Evolutionary conservation across 2,113 vertebrate species (phyloP).

Genomic region (Scopus umbretta): DNA sequence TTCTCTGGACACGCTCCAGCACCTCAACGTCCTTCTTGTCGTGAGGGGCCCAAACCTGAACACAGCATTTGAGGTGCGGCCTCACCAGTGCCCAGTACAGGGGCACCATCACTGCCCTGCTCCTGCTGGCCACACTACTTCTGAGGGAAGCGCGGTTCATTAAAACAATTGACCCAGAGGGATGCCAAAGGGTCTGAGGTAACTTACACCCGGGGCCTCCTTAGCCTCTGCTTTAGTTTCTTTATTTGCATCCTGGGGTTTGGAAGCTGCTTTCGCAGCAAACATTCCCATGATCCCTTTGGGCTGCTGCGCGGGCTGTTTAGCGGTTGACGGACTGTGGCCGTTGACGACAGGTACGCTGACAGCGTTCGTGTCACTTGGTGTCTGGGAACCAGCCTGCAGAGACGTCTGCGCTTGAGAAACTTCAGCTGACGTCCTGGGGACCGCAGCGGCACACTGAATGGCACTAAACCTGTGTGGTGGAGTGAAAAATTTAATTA

Average conservation of each 20-base stretch:
- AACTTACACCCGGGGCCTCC: slow-evolving; percentile 75
- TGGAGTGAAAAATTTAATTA: not conserved
- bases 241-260: slow-evolving; percentile 69
- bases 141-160: not conserved
- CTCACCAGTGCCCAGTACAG: not conserved
- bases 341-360: slow-evolving; percentile 63
- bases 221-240: slow-evolving; percentile 77
- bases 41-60: not conserved
- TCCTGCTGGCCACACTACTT: not conserved
- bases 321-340: slow-evolving; percentile 41
- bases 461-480: slow-evolving; percentile 88
- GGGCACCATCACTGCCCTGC: not conserved
- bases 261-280: slow-evolving; percentile 71
- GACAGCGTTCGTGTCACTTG: not conserved
- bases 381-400: not conserved
- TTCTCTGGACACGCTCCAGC: not conserved
- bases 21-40: accelerated
- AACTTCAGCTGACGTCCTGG: slow-evolving; percentile 58
- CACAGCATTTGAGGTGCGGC: not conserved
- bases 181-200: not conserved
- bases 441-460: slow-evolving; percentile 77
- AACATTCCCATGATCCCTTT: slow-evolving; percentile 96
- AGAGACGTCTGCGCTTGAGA: slow-evolving; percentile 32
- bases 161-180: not conserved
- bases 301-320: slow-evolving; percentile 67